Evolutionary conservation across 2,113 vertebrate species (phyloP).

Genomic region (Falcunculus frontatus): DNA sequence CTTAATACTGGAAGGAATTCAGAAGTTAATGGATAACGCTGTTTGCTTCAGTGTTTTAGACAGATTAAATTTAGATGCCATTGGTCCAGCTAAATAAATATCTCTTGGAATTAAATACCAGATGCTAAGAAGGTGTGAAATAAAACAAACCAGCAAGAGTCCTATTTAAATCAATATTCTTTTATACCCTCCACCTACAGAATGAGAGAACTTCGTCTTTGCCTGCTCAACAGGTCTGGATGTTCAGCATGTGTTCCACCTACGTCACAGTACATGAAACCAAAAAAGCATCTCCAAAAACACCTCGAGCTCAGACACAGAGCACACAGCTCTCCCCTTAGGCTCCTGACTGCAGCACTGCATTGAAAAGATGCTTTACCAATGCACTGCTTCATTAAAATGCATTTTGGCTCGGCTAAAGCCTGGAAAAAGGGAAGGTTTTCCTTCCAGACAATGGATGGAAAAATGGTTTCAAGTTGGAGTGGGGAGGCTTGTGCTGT

Average conservation of each 20-base stretch:
- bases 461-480: background rate
- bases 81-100: background rate
- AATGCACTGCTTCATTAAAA: background rate
- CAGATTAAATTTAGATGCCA: background rate
- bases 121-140: conserved; percentile 29
- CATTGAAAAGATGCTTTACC: background rate
- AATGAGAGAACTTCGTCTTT: background rate
- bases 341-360: background rate
- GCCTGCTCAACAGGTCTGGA: conserved; percentile 2
- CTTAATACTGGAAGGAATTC: background rate
- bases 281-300: background rate
- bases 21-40: background rate
- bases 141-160: background rate
- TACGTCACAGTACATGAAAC: background rate
- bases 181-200: background rate
- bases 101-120: background rate
- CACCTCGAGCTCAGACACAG: background rate
- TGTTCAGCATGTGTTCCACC: conserved; percentile 6
- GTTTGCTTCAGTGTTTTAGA: background rate
- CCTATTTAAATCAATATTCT: background rate
- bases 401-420: background rate
- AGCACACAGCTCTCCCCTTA: background rate
- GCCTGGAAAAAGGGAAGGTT: background rate
- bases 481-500: background rate
- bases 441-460: background rate